Conservation (phyloP, 2,113 vertebrate species). For the Oxygymnocypris stewartii region DNA sequence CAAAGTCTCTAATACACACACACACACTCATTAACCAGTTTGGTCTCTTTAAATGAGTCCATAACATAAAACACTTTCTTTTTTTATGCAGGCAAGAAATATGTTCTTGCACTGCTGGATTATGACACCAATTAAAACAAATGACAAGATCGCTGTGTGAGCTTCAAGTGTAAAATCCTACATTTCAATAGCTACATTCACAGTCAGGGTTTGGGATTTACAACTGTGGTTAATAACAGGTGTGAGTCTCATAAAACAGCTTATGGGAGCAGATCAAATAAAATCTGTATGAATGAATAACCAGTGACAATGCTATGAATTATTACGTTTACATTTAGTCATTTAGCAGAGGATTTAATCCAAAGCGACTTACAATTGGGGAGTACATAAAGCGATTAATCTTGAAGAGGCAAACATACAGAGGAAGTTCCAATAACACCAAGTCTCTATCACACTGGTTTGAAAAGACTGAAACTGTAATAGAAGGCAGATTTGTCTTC, state of each 20-base stretch:
- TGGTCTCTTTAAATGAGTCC: slow-evolving; percentile 48
- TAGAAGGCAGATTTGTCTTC: not conserved
- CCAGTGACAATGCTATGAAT: not conserved
- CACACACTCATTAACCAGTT: slow-evolving; percentile 28
- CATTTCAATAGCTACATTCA: not conserved
- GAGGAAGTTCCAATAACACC: too few species aligned
- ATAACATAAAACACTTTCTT: slow-evolving; percentile 18
- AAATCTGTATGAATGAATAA: not conserved
- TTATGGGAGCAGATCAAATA: too few species aligned
- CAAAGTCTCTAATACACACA: slow-evolving; percentile 40
- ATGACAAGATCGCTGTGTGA: slow-evolving; percentile 51
- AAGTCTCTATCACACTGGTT: not conserved
- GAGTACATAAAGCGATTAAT: too few species aligned
- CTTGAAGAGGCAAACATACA: too few species aligned
- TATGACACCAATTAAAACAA: slow-evolving; percentile 67
- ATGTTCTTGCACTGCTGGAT: slow-evolving; percentile 57
- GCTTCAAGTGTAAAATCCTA: not conserved
- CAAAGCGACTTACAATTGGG: too few species aligned
- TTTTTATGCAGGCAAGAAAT: slow-evolving; percentile 45
- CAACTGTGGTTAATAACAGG: not conserved
- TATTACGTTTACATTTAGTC: too few species aligned
- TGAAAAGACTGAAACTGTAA: not conserved
- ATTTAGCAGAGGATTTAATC: too few species aligned
- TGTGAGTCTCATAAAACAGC: not conserved
- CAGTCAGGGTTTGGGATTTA: slow-evolving; percentile 9